These are phyloP conservation scores for Patagioenas fasciata DNA, from an alignment of 2,113 vertebrate genomes.

Conservation along the genomic window DNA sequence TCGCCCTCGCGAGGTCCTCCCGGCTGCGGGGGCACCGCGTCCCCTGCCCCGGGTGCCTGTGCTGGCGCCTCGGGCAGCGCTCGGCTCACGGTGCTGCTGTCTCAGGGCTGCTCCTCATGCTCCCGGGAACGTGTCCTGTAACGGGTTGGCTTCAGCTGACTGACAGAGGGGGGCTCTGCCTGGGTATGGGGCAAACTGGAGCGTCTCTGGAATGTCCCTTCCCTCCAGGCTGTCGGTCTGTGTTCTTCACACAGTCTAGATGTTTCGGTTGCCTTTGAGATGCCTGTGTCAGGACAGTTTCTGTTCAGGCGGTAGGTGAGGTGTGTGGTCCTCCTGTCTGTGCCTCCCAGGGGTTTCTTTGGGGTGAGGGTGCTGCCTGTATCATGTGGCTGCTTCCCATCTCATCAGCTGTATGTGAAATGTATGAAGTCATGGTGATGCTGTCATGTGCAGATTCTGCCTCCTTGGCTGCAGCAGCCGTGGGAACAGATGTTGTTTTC, in stretches of 20 bases:
- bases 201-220: background rate
- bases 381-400: background rate
- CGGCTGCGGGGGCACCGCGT: no score
- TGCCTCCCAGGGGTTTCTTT: background rate
- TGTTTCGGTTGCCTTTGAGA: constrained; percentile 7
- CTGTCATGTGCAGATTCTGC: background rate
- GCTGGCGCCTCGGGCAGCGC: background rate
- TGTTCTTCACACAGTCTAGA: background rate
- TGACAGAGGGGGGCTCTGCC: background rate
- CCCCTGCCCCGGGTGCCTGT: background rate
- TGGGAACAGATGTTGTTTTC: background rate
- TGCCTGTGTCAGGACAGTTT: background rate
- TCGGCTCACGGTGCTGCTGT: background rate
- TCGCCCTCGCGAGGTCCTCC: no score
- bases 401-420: background rate
- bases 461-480: background rate
- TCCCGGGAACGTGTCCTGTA: background rate
- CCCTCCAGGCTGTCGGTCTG: background rate
- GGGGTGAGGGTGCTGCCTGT: background rate
- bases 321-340: background rate
- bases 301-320: background rate
- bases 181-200: background rate
- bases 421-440: background rate
- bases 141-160: background rate
- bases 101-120: background rate